These are phyloP conservation scores for Ceuthmochares aereus DNA, from an alignment of 2,113 vertebrate genomes.

Conservation along the genomic window DNA sequence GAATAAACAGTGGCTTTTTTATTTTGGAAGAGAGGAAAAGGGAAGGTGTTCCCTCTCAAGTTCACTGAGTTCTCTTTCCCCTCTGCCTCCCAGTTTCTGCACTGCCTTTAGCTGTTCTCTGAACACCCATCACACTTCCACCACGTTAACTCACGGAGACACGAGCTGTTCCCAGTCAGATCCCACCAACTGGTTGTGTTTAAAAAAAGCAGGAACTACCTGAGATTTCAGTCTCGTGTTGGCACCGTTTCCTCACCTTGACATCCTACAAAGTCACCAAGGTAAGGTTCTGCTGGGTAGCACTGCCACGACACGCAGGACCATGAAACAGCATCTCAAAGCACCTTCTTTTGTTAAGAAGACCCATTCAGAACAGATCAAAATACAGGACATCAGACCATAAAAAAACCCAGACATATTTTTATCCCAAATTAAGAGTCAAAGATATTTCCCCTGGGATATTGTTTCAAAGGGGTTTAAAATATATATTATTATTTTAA, in stretches of 20 bases:
- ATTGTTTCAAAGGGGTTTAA: not conserved
- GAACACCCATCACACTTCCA: not conserved
- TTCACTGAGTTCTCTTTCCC: not conserved
- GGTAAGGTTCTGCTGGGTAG: no score
- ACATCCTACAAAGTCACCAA: not conserved
- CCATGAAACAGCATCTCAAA: accelerated
- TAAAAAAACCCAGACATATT: not conserved
- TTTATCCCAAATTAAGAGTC: not conserved
- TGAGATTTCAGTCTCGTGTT: not conserved
- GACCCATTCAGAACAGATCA: not conserved
- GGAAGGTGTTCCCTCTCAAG: not conserved
- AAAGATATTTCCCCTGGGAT: not conserved
- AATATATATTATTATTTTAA: not conserved
- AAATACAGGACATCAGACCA: not conserved
- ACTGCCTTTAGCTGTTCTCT: not conserved
- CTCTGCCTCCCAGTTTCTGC: not conserved
- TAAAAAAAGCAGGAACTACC: not conserved
- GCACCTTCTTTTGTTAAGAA: accelerated
- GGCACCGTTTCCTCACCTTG: not conserved
- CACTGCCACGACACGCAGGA: not conserved
- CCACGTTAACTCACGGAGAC: not conserved
- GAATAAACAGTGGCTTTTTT: not conserved
- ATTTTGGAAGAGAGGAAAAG: not conserved
- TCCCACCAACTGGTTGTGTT: not conserved
- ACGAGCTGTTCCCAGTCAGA: not conserved